Base-by-base conservation (phyloP, 2,113 vertebrate genomes). In the Mesoclemmys tuberculata region DNA sequence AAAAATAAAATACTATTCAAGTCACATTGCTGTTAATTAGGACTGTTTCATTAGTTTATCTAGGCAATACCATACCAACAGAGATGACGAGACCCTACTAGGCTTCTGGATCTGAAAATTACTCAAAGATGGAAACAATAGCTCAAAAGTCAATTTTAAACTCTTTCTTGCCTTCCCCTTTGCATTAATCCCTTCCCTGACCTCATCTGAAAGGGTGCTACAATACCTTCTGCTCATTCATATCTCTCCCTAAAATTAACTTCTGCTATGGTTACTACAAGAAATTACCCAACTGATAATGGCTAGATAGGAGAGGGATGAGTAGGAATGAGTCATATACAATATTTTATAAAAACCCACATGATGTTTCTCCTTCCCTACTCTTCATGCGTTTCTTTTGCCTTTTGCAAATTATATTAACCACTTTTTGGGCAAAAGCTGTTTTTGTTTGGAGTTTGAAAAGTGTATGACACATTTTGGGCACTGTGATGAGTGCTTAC, bases 391-490 rank as follows among this genome's bases (percentile, higher is more conserved):
- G 26, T 13, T 51, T 85, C 44, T 85, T 6, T 93, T 68, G 5
- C 4, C 1, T 85, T 64, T 86, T 56, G 56, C 55, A 49, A 10
- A 41, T 22, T 22, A 52, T 44, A 38, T 21, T 87, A 80, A 78
- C 27, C 48, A 0, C 18, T 88, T 88, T 68, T 22, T 29, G 24
- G 27, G 29, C 3, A 16, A 61, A 41, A 87, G 31, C 85, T 29
- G 2, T 75, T 93, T 90, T 94, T 90, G 71, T 31, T 80, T 89
- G 87, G 24, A 87, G 3, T 83, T 94, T 94, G 54, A 84, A 90
- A 82, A 93, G 56, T 38, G 56, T 3, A 41, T 7, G 46, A 38
- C 22, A 79, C 55, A 61, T 82, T 94, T 85, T 29, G 61, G 51
- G n/a, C 35, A 2, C 51, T 49, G 49, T 12, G 49, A 10, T 49